Conservation (phyloP, 2,113 vertebrate species). For the Galbula dea region DNA sequence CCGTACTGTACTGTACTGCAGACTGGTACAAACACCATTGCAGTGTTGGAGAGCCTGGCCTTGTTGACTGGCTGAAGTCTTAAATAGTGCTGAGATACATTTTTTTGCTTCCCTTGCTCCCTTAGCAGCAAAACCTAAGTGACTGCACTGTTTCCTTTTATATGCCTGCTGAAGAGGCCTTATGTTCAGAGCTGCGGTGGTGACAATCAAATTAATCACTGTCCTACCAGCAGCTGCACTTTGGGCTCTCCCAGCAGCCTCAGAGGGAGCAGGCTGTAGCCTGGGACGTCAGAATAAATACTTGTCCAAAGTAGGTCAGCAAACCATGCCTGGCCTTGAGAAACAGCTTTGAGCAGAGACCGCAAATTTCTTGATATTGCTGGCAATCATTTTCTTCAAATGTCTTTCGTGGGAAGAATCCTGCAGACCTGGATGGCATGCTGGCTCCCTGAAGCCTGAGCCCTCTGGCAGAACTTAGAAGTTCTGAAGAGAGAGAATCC, state of each 20-base stretch:
- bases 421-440: background rate
- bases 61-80: background rate
- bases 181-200: background rate
- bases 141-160: constrained; percentile 2
- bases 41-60: background rate
- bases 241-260: background rate
- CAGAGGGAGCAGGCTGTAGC: background rate
- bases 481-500: background rate
- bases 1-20: no score
- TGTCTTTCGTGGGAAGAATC: background rate
- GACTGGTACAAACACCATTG: background rate
- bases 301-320: constrained; percentile 26
- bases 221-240: background rate
- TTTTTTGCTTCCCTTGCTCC: background rate
- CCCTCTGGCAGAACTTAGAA: background rate
- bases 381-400: background rate
- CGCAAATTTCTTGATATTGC: background rate
- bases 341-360: background rate
- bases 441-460: background rate
- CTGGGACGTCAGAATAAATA: background rate
- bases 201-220: constrained; percentile 42
- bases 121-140: background rate
- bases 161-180: background rate
- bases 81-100: background rate
- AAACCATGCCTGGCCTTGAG: background rate